Percentiles rank a stretch among this genome's conserved stretches.
These are phyloP conservation scores for Cichladusa arquata DNA, from an alignment of 2,113 vertebrate species.

Conservation along the genomic window DNA sequence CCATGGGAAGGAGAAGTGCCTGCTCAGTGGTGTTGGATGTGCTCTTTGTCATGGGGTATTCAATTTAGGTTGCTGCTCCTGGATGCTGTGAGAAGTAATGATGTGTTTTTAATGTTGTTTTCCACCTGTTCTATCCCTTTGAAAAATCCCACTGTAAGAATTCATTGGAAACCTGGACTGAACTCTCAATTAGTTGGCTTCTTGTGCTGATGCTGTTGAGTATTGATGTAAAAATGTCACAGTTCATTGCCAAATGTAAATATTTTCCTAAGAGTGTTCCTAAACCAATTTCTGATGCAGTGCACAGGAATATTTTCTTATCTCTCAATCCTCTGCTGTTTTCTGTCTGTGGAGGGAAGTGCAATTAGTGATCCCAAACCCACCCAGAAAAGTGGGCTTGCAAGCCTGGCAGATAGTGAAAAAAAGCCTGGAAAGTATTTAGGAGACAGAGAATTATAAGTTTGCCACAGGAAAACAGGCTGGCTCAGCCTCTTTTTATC, in stretches of 20 bases:
- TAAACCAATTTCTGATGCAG: neutral
- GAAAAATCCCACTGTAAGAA: neutral
- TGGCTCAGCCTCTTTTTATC: constrained; percentile 67
- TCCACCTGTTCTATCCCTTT: constrained; percentile 32
- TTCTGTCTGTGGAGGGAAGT: neutral
- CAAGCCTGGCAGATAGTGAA: constrained; percentile 56
- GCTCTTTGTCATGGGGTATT: neutral
- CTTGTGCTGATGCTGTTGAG: neutral
- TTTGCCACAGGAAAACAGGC: constrained; percentile 53
- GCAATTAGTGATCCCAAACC: constrained; percentile 8
- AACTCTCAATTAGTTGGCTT: neutral
- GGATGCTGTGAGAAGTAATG: neutral
- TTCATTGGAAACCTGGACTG: neutral
- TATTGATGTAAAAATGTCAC: neutral
- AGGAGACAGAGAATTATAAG: constrained; percentile 50
- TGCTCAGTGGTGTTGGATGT: neutral
- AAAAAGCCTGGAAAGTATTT: constrained; percentile 76
- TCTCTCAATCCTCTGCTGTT: constrained; percentile 8
- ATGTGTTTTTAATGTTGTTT: constrained; percentile 8
- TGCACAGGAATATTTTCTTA: neutral
- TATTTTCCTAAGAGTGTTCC: neutral
- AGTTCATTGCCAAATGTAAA: neutral
- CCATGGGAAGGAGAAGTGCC: constrained; percentile 20
- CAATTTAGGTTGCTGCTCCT: neutral
- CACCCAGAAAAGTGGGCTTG: constrained; percentile 11